Evolutionary conservation across 2,888 invertebrate genomes (phyloP).

Genomic region (Lampropteryx suffumata): DNA sequence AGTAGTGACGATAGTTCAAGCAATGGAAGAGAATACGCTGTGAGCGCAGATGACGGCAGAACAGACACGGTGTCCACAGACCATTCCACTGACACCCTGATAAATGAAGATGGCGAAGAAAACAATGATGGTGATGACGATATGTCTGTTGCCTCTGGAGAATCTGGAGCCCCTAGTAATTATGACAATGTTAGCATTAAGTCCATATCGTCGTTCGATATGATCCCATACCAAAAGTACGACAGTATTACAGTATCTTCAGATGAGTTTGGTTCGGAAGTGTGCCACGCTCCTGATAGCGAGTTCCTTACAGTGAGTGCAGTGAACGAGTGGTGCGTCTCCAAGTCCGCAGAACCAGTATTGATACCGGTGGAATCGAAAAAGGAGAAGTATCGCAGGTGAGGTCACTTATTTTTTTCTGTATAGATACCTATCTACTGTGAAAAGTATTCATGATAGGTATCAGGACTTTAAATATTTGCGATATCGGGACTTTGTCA

Average conservation of each 20-base stretch:
- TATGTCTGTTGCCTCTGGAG: conserved; percentile 60
- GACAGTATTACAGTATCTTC: conserved; percentile 79
- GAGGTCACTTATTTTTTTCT: conserved; percentile 61
- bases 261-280: conserved; percentile 78
- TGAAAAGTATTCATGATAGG: no score
- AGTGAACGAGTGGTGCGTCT: conserved; percentile 79
- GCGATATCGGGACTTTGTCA: conserved; percentile 67
- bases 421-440: no score
- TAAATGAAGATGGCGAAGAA: conserved; percentile 66
- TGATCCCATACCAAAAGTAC: conserved; percentile 78
- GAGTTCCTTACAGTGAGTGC: conserved; percentile 79
- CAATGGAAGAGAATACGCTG: conserved; percentile 60
- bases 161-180: conserved; percentile 67
- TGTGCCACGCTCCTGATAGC: conserved; percentile 74
- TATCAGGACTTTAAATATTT: conserved; percentile 51
- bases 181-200: conserved; percentile 80
- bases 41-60: conserved; percentile 66
- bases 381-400: conserved; percentile 81
- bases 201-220: conserved; percentile 76
- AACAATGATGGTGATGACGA: conserved; percentile 67
- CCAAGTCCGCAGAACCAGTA: conserved; percentile 69
- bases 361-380: conserved; percentile 73
- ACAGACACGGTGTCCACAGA: conserved; percentile 70
- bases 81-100: conserved; percentile 75
- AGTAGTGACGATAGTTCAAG: conserved; percentile 61